phyloP scores from a whole-genome alignment of 2,113 vertebrate species.

The Gracilinanus agilis region DNA sequence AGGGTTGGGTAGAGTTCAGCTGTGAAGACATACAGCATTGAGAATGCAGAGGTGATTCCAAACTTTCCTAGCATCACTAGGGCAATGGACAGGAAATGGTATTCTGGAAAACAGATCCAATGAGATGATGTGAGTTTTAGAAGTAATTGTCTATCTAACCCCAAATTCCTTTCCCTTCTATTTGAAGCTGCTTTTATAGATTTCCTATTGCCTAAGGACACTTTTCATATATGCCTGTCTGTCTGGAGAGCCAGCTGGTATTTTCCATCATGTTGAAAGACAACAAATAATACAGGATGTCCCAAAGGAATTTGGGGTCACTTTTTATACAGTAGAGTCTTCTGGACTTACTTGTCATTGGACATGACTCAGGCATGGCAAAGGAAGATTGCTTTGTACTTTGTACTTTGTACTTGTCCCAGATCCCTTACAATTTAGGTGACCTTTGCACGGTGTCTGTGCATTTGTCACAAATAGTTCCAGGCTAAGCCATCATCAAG shows the following conservation, averaged over 20 bases:
- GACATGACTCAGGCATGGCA: background rate
- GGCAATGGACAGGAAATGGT: conserved; percentile 81
- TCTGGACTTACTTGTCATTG: background rate
- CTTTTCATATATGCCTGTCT: background rate
- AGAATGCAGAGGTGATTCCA: conserved; percentile 90
- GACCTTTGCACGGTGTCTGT: conserved; percentile 49
- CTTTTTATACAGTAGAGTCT: background rate
- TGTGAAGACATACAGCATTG: conserved; percentile 90
- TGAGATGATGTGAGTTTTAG: background rate
- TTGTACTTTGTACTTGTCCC: background rate
- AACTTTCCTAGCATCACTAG: conserved; percentile 95
- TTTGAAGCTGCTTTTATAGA: background rate
- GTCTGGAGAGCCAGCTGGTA: background rate
- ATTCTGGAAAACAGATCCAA: conserved; percentile 78
- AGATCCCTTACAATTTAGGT: conserved; percentile 20
- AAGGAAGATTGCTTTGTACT: conserved; percentile 22
- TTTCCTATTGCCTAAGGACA: conserved; percentile 19
- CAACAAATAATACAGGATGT: background rate
- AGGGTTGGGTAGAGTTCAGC: conserved; percentile 93
- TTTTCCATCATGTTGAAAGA: background rate
- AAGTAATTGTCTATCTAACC: background rate
- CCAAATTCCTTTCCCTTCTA: background rate
- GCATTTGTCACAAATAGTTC: conserved; percentile 32
- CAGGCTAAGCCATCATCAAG: background rate
- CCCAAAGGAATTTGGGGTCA: background rate